These are phyloP conservation scores for Aricia agestis DNA, from an alignment of 1,140 invertebrate species.

Conservation along the genomic window DNA sequence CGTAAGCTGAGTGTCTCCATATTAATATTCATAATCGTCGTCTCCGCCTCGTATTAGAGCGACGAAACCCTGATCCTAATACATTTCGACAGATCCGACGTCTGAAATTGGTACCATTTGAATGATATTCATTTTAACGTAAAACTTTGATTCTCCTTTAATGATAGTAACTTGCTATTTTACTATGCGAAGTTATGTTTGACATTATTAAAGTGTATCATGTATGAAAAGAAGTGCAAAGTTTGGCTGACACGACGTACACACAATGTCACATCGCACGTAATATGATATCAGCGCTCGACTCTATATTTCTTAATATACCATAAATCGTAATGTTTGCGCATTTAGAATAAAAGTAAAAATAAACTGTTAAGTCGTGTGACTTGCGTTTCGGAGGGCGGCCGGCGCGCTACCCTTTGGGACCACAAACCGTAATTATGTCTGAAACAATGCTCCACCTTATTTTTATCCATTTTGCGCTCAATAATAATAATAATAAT, in stretches of 20 bases:
- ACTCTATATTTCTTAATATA: too few species aligned
- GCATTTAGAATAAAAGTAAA: not conserved
- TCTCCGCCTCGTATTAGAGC: constrained; percentile 48
- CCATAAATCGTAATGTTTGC: too few species aligned
- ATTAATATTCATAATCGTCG: constrained; percentile 72
- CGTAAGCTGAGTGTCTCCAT: constrained; percentile 56
- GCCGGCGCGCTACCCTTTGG: constrained; percentile 37
- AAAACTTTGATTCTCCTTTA: too few species aligned
- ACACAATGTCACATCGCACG: too few species aligned
- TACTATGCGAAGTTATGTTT: too few species aligned
- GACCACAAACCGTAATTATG: constrained; percentile 72
- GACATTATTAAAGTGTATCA: too few species aligned
- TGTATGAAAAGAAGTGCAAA: too few species aligned
- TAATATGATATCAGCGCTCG: too few species aligned
- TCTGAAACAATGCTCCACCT: constrained; percentile 63
- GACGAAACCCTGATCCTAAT: constrained; percentile 55
- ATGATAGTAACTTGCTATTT: too few species aligned
- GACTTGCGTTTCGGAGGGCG: constrained; percentile 51
- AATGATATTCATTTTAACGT: too few species aligned
- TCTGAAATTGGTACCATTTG: not conserved
- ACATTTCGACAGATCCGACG: constrained; percentile 49
- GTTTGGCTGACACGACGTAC: too few species aligned
- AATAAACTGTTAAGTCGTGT: constrained; percentile 32
- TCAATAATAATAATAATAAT: too few species aligned
- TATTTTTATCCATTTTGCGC: constrained; percentile 71